Conservation (phyloP, 2,797 vertebrate species). For the Sylvia borin region DNA sequence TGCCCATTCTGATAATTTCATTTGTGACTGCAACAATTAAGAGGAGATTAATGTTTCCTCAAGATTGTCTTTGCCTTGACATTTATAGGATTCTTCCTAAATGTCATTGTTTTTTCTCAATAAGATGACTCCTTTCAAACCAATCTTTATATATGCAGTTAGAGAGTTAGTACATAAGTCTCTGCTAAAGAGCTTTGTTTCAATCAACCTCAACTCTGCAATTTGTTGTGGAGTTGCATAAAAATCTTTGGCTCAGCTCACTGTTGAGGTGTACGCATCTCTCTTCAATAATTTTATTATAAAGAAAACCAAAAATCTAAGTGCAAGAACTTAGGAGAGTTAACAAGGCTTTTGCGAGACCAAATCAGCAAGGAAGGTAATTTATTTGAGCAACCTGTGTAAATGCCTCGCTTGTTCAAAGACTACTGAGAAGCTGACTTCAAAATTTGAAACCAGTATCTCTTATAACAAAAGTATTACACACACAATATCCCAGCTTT, state of each 20-base stretch:
- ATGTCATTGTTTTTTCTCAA: not conserved
- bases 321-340: not conserved
- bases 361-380: not conserved
- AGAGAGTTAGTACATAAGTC: not conserved
- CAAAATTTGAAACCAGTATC: not conserved
- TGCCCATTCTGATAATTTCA: not conserved
- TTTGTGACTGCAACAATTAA: not conserved
- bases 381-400: not conserved
- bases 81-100: slow-evolving; percentile 15
- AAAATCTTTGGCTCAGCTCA: not conserved
- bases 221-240: not conserved
- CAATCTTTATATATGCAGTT: not conserved
- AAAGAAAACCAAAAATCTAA: not conserved
- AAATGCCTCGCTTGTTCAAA: not conserved
- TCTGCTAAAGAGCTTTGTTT: not conserved
- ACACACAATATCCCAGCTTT: not conserved
- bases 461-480: not conserved
- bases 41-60: not conserved
- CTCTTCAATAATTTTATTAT: not conserved
- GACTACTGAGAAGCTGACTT: not conserved
- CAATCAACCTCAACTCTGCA: not conserved
- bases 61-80: not conserved
- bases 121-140: not conserved
- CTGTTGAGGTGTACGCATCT: not conserved
- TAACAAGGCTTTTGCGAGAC: not conserved